Percentiles rank a stretch among this genome's conserved stretches.
Conservation (phyloP, 2,113 vertebrate genomes). For the Nannobrachium achirus region DNA sequence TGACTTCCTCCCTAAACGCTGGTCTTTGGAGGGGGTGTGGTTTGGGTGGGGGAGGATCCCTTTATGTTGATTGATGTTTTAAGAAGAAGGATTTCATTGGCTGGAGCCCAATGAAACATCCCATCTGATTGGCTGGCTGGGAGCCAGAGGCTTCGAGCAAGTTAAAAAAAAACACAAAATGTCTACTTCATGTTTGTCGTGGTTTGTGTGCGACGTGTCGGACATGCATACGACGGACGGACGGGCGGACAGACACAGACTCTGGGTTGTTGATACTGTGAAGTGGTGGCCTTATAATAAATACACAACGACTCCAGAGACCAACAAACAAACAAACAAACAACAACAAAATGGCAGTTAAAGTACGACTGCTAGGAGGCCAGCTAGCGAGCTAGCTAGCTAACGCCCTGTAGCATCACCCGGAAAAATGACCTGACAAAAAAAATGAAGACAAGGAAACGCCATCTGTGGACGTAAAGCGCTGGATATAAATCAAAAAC, state of each 20-base stretch:
- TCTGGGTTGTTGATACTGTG: conserved; percentile 81
- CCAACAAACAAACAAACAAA: too few species aligned
- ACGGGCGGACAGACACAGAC: conserved; percentile 68
- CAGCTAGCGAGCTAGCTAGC: too few species aligned
- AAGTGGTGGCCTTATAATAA: conserved; percentile 85
- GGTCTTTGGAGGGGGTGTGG: conserved; percentile 35
- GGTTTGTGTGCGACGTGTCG: conserved; percentile 53
- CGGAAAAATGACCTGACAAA: too few species aligned
- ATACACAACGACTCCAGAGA: conserved; percentile 72
- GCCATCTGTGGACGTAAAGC: too few species aligned
- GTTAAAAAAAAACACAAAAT: conserved; percentile 29
- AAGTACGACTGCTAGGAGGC: too few species aligned
- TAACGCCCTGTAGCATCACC: conserved; percentile 28
- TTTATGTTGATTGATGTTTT: conserved; percentile 22
- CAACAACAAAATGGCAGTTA: conserved; percentile 31
- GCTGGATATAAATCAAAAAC: too few species aligned
- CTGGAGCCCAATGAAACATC: conserved; percentile 13
- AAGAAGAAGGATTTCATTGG: conserved; percentile 23
- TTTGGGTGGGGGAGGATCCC: conserved; percentile 14
- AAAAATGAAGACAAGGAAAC: too few species aligned
- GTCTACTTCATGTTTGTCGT: conserved; percentile 42
- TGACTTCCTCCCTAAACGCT: conserved; percentile 43
- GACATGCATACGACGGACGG: too few species aligned
- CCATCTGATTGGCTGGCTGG: too few species aligned
- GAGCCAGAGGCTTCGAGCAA: too few species aligned